phyloP scores from a whole-genome alignment of 1,140 invertebrate genomes.

The Metopolophium dirhodum region DNA sequence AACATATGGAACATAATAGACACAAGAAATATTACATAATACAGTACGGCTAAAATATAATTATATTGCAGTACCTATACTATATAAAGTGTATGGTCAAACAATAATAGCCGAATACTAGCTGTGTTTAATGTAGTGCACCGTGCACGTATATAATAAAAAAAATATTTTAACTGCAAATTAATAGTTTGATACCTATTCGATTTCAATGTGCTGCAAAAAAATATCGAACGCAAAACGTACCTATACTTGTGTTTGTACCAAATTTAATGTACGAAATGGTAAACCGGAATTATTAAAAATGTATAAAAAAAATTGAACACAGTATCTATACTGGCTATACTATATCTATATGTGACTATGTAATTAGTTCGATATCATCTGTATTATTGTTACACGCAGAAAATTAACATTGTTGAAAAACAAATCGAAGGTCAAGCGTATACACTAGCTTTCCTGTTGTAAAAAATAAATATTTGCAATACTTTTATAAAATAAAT shows the following conservation, averaged over 20 bases:
- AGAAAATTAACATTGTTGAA: neutral
- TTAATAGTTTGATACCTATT: neutral
- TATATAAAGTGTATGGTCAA: neutral
- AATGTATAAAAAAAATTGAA: neutral
- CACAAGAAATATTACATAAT: neutral
- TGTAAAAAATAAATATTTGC: neutral
- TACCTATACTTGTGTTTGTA: neutral
- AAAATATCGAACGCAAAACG: neutral
- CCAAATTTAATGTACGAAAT: neutral
- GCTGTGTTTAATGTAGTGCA: neutral
- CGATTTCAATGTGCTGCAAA: neutral
- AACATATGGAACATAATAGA: neutral
- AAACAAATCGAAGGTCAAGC: neutral
- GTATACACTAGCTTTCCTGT: neutral
- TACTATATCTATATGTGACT: neutral
- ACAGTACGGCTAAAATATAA: neutral
- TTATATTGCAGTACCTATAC: neutral
- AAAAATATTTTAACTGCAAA: neutral
- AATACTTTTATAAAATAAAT: neutral
- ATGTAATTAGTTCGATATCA: conserved; percentile 19
- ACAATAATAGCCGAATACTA: neutral
- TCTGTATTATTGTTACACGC: neutral
- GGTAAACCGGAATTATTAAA: neutral
- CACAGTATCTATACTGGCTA: neutral
- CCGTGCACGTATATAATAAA: neutral